Evolutionary conservation across 2,797 vertebrate genomes (phyloP).

Genomic region (Tenualosa ilisha): DNA sequence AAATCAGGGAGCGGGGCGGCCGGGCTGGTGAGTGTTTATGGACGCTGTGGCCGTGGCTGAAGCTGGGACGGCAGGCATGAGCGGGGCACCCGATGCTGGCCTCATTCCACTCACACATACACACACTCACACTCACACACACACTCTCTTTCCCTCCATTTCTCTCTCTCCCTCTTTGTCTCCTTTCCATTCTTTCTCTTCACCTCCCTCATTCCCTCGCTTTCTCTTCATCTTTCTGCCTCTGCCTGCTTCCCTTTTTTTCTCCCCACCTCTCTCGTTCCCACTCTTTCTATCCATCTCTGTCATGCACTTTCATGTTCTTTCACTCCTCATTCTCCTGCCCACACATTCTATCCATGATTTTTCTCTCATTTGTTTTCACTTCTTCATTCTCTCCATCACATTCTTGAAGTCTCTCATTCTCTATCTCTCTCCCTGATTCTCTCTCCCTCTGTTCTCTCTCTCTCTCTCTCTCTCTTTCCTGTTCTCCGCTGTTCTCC

Average conservation of each 20-base stretch:
- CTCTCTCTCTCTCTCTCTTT: not conserved
- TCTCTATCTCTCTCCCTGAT: not conserved
- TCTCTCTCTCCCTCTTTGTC: not conserved
- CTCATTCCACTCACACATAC: conserved; percentile 31
- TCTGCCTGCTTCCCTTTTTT: not conserved
- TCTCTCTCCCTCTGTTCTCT: conserved; percentile 1
- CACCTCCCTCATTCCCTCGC: not conserved
- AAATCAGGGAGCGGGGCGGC: conserved; percentile 48
- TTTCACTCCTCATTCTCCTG: not conserved
- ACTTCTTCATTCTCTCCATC: conserved; percentile 6
- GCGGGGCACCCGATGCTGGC: conserved; percentile 38
- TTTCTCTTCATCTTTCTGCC: not conserved
- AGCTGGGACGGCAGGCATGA: not conserved
- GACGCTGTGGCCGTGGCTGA: conserved; percentile 26
- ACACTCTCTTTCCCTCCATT: not conserved
- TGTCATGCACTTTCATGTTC: not conserved
- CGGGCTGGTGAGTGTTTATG: conserved; percentile 48
- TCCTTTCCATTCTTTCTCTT: not conserved
- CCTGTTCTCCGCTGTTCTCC: not conserved
- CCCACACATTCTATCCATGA: no score
- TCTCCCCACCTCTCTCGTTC: not conserved
- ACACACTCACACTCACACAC: not conserved
- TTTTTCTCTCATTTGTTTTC: not conserved
- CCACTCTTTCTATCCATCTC: not conserved
- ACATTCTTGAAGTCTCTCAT: not conserved